phyloP scores from a whole-genome alignment of 2,113 vertebrate species.

The Eulemur rufifrons region DNA sequence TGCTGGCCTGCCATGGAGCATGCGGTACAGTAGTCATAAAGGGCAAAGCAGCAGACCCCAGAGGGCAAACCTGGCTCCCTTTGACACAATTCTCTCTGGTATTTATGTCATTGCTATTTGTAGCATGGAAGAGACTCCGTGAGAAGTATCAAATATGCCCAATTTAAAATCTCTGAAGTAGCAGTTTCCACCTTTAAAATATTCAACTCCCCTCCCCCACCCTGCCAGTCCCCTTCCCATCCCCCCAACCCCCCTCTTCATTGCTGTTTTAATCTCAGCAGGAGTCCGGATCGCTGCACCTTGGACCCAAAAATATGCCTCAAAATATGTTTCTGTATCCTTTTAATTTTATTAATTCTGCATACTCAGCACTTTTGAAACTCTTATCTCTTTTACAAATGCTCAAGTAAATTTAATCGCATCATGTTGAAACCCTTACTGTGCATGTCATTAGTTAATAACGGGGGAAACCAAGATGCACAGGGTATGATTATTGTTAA shows the following conservation, averaged over 20 bases:
- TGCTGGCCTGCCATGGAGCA: not conserved
- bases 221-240: too few relatives aligned
- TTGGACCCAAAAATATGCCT: not conserved
- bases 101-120: conserved; percentile 58
- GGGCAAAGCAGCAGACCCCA: not conserved
- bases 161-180: conserved; percentile 51
- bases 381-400: not conserved
- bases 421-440: conserved; percentile 1
- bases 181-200: conserved; percentile 33
- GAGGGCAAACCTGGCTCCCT: not conserved
- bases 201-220: not conserved
- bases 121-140: conserved; percentile 22
- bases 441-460: not conserved
- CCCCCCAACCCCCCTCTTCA: too few relatives aligned
- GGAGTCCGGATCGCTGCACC: not conserved
- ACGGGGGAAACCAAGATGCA: not conserved
- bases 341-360: conserved; percentile 16
- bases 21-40: not conserved
- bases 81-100: not conserved
- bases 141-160: conserved; percentile 29
- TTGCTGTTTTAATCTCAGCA: not conserved
- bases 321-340: not conserved
- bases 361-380: not conserved
- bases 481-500: not conserved
- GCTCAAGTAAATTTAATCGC: not conserved